Base-by-base conservation (phyloP, 1,140 invertebrate species). In the Drosophila watanabei region DNA sequence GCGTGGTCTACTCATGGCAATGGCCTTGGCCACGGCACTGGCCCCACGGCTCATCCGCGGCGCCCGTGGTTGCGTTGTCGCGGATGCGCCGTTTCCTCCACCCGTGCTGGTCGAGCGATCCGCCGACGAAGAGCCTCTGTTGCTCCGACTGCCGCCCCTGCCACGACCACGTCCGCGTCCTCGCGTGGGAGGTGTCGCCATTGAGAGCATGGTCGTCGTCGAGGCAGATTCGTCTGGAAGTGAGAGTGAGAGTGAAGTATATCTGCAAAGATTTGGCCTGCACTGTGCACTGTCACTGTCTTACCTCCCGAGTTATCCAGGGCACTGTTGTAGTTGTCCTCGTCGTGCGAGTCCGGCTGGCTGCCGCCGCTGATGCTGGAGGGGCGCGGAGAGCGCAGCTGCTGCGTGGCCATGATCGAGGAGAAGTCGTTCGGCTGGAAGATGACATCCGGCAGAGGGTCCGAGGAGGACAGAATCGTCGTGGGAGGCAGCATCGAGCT, bases 391-490 rank as follows among this genome's bases (percentile, higher is more conserved):
- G 71, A 86, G 18, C 84, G 88, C 58, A 92, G 59, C 52, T 92
- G 91, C 48, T 92, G 91, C 5, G 88, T 87, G 54, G 83, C 86
- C 69, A 92, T 85, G 16, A 92, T 80, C 4, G 92, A 92, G 48
- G 92, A 92, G 49, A 92, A 92, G 52, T 93, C 92, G 52, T 92
- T 91, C 16, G 91, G 89, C 79, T 92, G 87, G 57, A 93, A 92
- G 35, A 92, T 80, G 18, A 93, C 86, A 75, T 93, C 91, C 13
- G 89, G 88, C 69, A 92, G 43, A 3, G 86, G 91, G 69, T 92
- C 91, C 24, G 91, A 92, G 0, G 91, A 92, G 11, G 91, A 92
- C 2, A 92, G 51, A 52, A 92, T 92, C 0, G 79, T 92, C 5
- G 88, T 91, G 10, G 91, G 91, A n/a, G 91, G 91, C 52, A 92